phyloP scores from a whole-genome alignment of 2,113 vertebrate genomes.

The Pyxicephalus adspersus region DNA sequence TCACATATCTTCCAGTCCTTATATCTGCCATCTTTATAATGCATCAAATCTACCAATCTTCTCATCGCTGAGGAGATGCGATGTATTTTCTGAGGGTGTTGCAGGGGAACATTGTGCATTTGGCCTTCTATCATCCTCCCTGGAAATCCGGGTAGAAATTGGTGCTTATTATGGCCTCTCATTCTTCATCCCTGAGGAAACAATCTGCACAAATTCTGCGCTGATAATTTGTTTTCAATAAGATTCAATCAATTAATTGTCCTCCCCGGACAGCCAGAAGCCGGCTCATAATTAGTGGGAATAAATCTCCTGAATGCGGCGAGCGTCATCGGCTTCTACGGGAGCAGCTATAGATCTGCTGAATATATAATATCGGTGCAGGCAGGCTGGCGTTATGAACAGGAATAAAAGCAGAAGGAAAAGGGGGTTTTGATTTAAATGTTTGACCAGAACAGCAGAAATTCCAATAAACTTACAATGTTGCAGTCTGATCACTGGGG shows the following conservation, averaged over 20 bases:
- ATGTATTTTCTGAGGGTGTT: background rate
- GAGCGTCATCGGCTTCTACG: background rate
- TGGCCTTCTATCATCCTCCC: background rate
- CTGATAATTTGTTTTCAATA: slow-evolving; percentile 85
- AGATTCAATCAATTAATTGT: slow-evolving; percentile 80
- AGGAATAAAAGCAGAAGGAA: no score
- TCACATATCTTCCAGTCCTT: no score
- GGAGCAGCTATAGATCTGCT: background rate
- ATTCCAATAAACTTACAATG: no score
- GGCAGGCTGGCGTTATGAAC: no score
- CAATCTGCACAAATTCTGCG: slow-evolving; percentile 26
- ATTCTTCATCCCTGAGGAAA: slow-evolving; percentile 55
- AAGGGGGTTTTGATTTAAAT: no score
- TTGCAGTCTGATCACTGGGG: no score
- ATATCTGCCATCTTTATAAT: background rate
- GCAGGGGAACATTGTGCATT: background rate
- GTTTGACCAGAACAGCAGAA: no score
- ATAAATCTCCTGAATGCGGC: slow-evolving; percentile 71
- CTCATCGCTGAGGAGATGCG: background rate
- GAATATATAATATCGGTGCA: background rate
- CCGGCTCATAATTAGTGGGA: slow-evolving; percentile 75
- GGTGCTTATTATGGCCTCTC: background rate
- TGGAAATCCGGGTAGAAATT: background rate
- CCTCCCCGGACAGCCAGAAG: slow-evolving; percentile 70
- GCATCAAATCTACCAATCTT: background rate